These are phyloP conservation scores for Schizopygopsis malacanthus DNA, from an alignment of 2,797 vertebrate genomes.

Conservation along the genomic window DNA sequence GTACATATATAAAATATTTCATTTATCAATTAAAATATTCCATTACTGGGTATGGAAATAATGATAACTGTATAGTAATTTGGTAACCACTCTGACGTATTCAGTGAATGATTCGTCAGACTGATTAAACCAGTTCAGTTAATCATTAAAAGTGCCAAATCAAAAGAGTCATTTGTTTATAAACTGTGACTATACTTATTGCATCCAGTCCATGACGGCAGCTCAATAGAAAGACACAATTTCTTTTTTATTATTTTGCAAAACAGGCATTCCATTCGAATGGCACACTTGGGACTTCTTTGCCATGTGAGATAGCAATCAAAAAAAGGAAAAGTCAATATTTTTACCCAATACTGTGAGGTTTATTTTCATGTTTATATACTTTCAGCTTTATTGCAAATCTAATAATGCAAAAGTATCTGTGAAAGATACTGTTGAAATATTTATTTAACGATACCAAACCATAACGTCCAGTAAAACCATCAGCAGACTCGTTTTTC, in stretches of 20 bases:
- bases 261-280: background rate
- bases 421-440: slow-evolving; percentile 5
- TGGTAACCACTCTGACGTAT: background rate
- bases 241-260: background rate
- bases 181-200: background rate
- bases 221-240: background rate
- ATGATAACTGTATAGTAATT: background rate
- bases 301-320: background rate
- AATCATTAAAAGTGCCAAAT: background rate
- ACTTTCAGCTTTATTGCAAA: background rate
- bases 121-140: background rate
- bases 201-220: background rate
- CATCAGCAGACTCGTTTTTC: slow-evolving; percentile 31
- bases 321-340: background rate
- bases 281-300: background rate
- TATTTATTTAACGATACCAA: slow-evolving; percentile 1
- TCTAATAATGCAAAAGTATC: slow-evolving; percentile 6
- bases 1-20: background rate
- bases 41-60: background rate
- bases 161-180: background rate
- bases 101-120: background rate
- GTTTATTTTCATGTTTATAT: background rate
- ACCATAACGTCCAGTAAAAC: slow-evolving; percentile 34
- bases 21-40: background rate
- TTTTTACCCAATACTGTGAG: background rate